Base-by-base conservation (phyloP, 2,888 invertebrate genomes). In the Athalia cordata region DNA sequence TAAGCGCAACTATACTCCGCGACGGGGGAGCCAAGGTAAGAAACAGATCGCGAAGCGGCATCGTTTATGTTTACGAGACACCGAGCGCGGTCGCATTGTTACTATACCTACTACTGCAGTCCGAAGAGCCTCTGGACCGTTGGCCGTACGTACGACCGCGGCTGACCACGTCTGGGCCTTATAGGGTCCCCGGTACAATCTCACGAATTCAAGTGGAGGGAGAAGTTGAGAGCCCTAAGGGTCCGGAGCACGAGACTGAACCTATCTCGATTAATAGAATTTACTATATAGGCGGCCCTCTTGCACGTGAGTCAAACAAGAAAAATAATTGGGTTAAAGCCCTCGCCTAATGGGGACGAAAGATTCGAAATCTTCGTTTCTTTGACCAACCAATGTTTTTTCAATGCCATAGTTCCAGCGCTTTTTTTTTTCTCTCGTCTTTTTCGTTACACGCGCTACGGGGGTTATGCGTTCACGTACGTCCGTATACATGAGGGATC, bases 61-160 rank as follows among this genome's bases (percentile, higher is more conserved):
- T 89, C 88, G 88, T 89, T 89, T 89, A 89, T 89, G 89, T 89
- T 89, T 89, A 89, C 89, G 88, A 89, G 89, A 88, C 88, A 82
- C 81, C 82, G 80, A 80, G 79, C 78, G 70, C 81, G 76, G 77
- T 64, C 67, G 82, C 82, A 83, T 83, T 83, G 83, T 83, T 83
- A 82, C 81, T 78, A 62, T 79, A 78, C 61, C 80, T 29, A 29
- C 29, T 29, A 29, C 29, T 29, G 29, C 29, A 29, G 29, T 29
- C 77, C 84, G 85, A 83, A 83, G 85, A 86, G 86, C 84, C 85
- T 29, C 2, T 29, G 29, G 29, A 29, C 29, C 29, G 29, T 29
- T 29, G 29, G 1, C 29, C 29, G 29, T 29, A 29, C 29, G 84
- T 84, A 83, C 82, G 83, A 82, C 82, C 85, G 85, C 83, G 29